phyloP scores from a whole-genome alignment of 2,888 invertebrate genomes.

The Augiades crinisus region DNA sequence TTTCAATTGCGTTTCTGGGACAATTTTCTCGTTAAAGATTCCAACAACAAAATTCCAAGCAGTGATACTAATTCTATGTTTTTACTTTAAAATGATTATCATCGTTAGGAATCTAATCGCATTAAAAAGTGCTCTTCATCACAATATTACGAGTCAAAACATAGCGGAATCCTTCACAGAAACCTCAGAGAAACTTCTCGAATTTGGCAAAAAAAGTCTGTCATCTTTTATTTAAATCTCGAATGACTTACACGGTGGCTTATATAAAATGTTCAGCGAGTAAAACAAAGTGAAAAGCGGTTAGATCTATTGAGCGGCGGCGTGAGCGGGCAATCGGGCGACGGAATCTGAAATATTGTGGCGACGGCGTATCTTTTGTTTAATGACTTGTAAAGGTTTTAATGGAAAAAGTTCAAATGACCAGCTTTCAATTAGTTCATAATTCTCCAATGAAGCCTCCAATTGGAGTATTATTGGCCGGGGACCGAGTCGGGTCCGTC shows the following conservation, averaged over 20 bases:
- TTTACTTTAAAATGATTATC: too few relatives aligned
- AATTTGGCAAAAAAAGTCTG: too few relatives aligned
- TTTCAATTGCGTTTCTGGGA: too few relatives aligned
- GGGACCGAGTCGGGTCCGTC: background rate
- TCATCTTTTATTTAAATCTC: too few relatives aligned
- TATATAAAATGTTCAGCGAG: background rate
- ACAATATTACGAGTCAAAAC: too few relatives aligned
- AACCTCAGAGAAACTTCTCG: too few relatives aligned
- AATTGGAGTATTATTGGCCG: conserved; percentile 14
- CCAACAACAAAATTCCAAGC: too few relatives aligned
- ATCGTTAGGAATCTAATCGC: too few relatives aligned
- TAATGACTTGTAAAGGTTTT: conserved; percentile 23
- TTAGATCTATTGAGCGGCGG: conserved; percentile 13
- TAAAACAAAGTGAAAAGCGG: background rate
- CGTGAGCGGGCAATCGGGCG: conserved; percentile 1
- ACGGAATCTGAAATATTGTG: conserved; percentile 18
- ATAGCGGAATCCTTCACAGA: too few relatives aligned
- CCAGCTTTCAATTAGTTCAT: conserved; percentile 26
- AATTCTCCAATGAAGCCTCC: conserved; percentile 8
- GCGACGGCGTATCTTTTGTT: conserved; percentile 22
- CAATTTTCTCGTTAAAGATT: too few relatives aligned
- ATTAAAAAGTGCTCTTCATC: too few relatives aligned
- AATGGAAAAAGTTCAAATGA: conserved; percentile 25
- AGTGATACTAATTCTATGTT: too few relatives aligned
- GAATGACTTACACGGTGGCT: background rate